Evolutionary conservation across 2,797 vertebrate species (phyloP), one percentile per base, ranked within the genome.

Genomic region (Champsocephalus esox): DNA sequence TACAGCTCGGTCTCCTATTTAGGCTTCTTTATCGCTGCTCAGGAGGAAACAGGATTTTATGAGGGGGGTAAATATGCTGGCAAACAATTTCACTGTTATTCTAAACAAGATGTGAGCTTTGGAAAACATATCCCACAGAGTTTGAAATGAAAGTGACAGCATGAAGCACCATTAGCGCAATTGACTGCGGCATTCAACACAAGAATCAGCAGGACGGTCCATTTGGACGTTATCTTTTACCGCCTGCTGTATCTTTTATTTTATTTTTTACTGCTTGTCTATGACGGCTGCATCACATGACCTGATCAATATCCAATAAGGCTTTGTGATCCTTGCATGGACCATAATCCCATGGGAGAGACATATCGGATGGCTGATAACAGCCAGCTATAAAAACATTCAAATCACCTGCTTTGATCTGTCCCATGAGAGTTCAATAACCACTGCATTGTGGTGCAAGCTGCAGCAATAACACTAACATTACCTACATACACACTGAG

Each of bases 261-360:
- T 79, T 66, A 58, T 86, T 83, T 73, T 73, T 44, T 75, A 65
- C 54, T 77, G 75, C 66, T 85, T 49, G 51, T 76, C 73, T 74
- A 79, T 72, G 43, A 71, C 51, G 73, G 61, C 75, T 11, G 32
- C 78, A 77, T 86, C 83, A 79, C 60, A 57, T 85, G 77, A 80
- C 61, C 52, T 86, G 75, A 93, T 95, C 93, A 88, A 95, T 94
- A 93, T 78, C 82, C 84, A 93, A 89, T 94, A 85, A 92, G 77
- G 75, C 82, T 88, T 75, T 75, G 62, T 86, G 86, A 88, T 87
- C 83, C 61, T 69, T 82, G 38, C 65, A 77, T 68, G 73, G 61
- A 43, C 73, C 45, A 21, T 78, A 77, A 70, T 87, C 82, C 64
- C 75, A 61, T 11, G 44, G 70, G 85, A 88, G 49, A 50, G 19